Conservation (phyloP, 2,888 invertebrate genomes). For the Epistrophe grossulariae region DNA sequence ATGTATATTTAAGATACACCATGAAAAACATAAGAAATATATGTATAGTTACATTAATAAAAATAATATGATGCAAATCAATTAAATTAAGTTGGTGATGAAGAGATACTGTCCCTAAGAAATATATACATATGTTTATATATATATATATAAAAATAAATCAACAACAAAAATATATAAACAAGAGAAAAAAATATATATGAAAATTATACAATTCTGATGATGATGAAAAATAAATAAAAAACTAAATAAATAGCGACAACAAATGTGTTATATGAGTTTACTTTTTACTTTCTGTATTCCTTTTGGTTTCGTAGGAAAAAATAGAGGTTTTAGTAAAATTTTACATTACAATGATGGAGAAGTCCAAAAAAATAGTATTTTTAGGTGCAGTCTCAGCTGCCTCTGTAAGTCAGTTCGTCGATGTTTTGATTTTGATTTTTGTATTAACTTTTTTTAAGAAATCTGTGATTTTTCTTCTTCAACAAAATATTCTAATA, state of each 20-base stretch:
- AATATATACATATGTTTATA: constrained; percentile 13
- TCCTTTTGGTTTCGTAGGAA: too few relatives aligned
- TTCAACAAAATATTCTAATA: too few relatives aligned
- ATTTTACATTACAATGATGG: too few relatives aligned
- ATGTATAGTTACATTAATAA: constrained; percentile 13
- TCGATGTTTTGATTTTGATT: too few relatives aligned
- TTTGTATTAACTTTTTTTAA: too few relatives aligned
- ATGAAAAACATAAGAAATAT: constrained; percentile 35
- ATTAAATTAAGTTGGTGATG: constrained; percentile 67
- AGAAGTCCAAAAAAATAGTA: too few relatives aligned
- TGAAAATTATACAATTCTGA: constrained; percentile 69
- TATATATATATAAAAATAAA: constrained; percentile 27
- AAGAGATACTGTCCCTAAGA: constrained; percentile 63
- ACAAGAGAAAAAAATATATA: constrained; percentile 31
- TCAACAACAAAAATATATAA: constrained; percentile 43
- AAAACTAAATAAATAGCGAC: constrained; percentile 73
- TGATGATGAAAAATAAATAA: constrained; percentile 71
- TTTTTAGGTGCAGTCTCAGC: too few relatives aligned
- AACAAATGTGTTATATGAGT: constrained; percentile 10
- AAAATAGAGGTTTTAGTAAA: too few relatives aligned
- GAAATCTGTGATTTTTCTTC: too few relatives aligned
- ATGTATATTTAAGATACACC: constrained; percentile 27
- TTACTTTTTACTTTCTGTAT: too few relatives aligned
- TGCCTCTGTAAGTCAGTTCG: too few relatives aligned
- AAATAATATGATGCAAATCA: constrained; percentile 28